Evolutionary conservation across 2,113 vertebrate genomes (phyloP).

Genomic region (Nanorana parkeri): DNA sequence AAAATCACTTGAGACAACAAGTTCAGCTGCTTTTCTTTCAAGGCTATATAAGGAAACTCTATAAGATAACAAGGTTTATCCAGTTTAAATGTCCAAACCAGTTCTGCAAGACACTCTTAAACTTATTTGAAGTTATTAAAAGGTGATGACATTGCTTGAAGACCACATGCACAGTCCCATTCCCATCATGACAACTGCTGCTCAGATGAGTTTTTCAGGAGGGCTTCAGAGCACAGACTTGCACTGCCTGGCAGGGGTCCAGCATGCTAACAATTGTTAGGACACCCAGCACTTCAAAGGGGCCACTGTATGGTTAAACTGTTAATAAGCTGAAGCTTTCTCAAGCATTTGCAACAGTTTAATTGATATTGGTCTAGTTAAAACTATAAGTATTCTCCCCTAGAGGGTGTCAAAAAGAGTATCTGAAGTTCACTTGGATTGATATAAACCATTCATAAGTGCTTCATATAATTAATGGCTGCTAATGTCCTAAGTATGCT

Average conservation of each 20-base stretch:
- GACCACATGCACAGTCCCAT: constrained; percentile 47
- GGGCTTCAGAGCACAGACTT: constrained; percentile 47
- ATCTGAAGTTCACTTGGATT: constrained; percentile 8
- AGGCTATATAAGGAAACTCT: constrained; percentile 37
- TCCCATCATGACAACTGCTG: constrained; percentile 56
- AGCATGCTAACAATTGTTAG: constrained; percentile 46
- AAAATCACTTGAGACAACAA: constrained; percentile 9
- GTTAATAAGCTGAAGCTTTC: constrained; percentile 46
- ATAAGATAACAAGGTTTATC: constrained; percentile 49
- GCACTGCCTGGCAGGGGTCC: constrained; percentile 51
- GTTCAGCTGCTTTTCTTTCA: constrained; percentile 45
- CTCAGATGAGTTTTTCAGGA: constrained; percentile 56
- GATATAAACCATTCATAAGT: constrained; percentile 21
- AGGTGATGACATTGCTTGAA: constrained; percentile 30
- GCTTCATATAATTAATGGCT: constrained; percentile 1
- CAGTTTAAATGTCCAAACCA: constrained; percentile 44
- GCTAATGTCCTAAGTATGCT: neutral
- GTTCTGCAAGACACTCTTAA: constrained; percentile 39
- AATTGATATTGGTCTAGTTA: constrained; percentile 50
- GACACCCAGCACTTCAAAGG: constrained; percentile 58
- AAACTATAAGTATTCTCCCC: constrained; percentile 35
- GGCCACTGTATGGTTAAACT: constrained; percentile 54
- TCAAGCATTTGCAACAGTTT: constrained; percentile 41
- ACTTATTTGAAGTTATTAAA: constrained; percentile 56
- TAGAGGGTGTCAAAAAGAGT: constrained; percentile 14